A percentile compares a stretch with the other conserved stretches of the same genome.
phyloP scores from a whole-genome alignment of 2,113 vertebrate species.

The Rhombomys opimus region DNA sequence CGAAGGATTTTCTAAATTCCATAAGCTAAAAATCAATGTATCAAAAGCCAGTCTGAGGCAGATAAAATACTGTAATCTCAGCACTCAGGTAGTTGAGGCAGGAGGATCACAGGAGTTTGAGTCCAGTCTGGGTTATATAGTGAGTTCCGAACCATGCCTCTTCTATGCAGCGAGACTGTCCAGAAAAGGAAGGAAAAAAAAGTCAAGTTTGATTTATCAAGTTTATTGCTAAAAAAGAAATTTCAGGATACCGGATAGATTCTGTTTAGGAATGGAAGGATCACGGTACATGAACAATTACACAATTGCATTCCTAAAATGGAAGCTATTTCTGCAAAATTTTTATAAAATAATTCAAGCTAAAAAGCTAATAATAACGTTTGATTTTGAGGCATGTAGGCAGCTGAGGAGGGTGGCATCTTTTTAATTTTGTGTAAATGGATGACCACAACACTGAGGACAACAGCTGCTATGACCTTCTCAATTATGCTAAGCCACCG shows the following conservation, averaged over 20 bases:
- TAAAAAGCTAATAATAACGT: background rate
- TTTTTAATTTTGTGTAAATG: conserved; percentile 48
- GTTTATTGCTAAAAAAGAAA: background rate
- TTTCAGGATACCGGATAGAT: background rate
- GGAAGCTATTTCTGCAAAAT: background rate
- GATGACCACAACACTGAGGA: background rate
- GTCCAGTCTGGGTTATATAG: background rate
- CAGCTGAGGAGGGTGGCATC: background rate
- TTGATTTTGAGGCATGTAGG: background rate
- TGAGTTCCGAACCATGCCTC: background rate
- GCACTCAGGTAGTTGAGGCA: background rate
- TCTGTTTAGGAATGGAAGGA: background rate
- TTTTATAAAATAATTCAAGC: background rate
- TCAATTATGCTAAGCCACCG: conserved; percentile 35
- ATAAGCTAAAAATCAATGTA: background rate
- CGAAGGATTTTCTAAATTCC: background rate
- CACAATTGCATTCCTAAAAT: background rate
- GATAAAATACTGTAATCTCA: background rate
- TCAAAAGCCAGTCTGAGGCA: background rate
- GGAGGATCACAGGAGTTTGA: background rate
- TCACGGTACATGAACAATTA: background rate
- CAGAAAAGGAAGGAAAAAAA: background rate
- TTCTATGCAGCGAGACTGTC: background rate
- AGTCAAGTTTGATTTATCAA: background rate
- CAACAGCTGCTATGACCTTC: conserved; percentile 1